Evolutionary conservation across 2,888 invertebrate genomes (phyloP).

Genomic region (Ischnus inquisitorius): DNA sequence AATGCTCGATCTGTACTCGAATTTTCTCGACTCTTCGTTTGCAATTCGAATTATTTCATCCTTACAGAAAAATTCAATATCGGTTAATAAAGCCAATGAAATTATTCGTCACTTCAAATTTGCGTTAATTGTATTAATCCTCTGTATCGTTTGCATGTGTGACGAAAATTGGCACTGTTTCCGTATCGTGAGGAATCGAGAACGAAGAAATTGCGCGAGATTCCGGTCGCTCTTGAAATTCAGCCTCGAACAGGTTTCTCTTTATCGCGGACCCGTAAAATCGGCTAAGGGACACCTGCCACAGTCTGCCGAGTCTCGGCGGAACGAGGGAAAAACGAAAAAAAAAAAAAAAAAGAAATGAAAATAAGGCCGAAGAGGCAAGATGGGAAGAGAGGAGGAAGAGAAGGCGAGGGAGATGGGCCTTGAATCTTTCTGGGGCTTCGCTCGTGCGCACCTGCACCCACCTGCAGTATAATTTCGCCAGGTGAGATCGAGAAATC

Average conservation of each 20-base stretch:
- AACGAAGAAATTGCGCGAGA: not conserved
- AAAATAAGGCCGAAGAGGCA: too few relatives aligned
- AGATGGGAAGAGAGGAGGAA: not conserved
- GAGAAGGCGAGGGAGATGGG: not conserved
- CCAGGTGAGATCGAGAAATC: constrained; percentile 53
- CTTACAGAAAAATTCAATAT: too few relatives aligned
- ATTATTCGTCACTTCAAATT: too few relatives aligned
- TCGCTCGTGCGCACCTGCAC: constrained; percentile 47
- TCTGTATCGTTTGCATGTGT: too few relatives aligned
- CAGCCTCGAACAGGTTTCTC: constrained; percentile 17
- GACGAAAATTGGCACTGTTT: not conserved
- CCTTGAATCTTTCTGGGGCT: constrained; percentile 48
- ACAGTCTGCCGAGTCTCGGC: not conserved
- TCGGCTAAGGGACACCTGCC: constrained; percentile 39
- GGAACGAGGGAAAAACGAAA: not conserved
- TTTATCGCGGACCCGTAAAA: constrained; percentile 16
- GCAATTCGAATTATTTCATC: not conserved
- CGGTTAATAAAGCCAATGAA: too few relatives aligned
- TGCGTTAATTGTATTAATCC: too few relatives aligned
- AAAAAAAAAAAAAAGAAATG: constrained; percentile 2
- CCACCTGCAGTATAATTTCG: constrained; percentile 52
- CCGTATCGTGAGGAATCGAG: not conserved
- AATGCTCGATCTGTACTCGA: not conserved
- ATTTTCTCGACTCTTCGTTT: too few relatives aligned
- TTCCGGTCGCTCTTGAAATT: constrained; percentile 20